A percentile compares a stretch with the other conserved stretches of the same genome.
Conservation (phyloP, 2,888 invertebrate species). For the Endotricha flammealis region DNA sequence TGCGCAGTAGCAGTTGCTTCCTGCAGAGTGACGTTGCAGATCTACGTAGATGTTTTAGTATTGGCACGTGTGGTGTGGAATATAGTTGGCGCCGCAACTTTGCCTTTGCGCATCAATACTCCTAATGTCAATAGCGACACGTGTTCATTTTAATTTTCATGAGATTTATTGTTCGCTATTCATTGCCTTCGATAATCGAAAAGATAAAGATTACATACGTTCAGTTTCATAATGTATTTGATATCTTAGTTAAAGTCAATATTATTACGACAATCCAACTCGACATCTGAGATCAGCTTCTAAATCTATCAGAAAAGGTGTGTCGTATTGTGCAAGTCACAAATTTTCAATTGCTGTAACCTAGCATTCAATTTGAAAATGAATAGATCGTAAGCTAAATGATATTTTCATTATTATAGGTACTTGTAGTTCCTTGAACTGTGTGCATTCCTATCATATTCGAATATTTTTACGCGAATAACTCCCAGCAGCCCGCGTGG, state of each 20-base stretch:
- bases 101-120: slow-evolving; percentile 35
- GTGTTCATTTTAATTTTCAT: slow-evolving; percentile 27
- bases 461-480: slow-evolving; percentile 36
- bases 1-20: slow-evolving; percentile 63
- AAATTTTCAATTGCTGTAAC: too few relatives aligned
- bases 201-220: too few relatives aligned
- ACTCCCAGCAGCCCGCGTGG: slow-evolving; percentile 48
- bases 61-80: slow-evolving; percentile 50
- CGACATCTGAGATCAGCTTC: too few relatives aligned
- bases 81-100: slow-evolving; percentile 36
- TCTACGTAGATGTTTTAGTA: slow-evolving; percentile 33
- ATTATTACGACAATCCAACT: too few relatives aligned
- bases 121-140: slow-evolving; percentile 46
- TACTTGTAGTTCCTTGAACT: background rate
- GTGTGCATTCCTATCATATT: slow-evolving; percentile 2
- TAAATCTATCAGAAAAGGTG: too few relatives aligned
- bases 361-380: too few relatives aligned
- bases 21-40: slow-evolving; percentile 36
- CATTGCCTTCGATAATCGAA: too few relatives aligned
- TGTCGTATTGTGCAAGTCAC: too few relatives aligned
- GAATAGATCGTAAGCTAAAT: too few relatives aligned
- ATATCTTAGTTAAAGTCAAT: too few relatives aligned
- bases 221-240: too few relatives aligned
- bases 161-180: slow-evolving; percentile 13
- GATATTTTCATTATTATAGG: background rate